Percentiles rank a stretch among this genome's conserved stretches.
phyloP scores from a whole-genome alignment of 1,140 invertebrate genomes.

The Anagrus nilaparvatae region DNA sequence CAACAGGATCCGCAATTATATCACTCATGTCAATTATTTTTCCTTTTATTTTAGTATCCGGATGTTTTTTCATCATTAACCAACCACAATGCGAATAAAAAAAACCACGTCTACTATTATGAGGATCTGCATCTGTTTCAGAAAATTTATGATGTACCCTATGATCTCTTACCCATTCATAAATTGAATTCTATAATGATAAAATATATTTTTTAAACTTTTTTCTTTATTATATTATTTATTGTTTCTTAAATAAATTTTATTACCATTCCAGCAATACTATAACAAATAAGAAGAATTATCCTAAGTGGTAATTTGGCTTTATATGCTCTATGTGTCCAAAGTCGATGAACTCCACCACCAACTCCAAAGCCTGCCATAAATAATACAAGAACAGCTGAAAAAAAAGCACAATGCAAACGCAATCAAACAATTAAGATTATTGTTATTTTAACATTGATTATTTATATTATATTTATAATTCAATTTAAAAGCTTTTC shows the following conservation, averaged over 20 bases:
- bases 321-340: slow-evolving; percentile 16
- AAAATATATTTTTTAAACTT: neutral
- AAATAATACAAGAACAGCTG: slow-evolving; percentile 1
- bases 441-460: too few relatives aligned
- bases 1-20: slow-evolving; percentile 9
- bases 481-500: too few relatives aligned
- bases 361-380: slow-evolving; percentile 13
- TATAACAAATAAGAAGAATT: slow-evolving; percentile 12
- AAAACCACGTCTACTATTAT: slow-evolving; percentile 14
- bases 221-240: too few relatives aligned
- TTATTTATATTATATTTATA: too few relatives aligned
- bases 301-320: slow-evolving; percentile 13
- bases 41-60: slow-evolving; percentile 12
- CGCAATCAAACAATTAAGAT: too few relatives aligned
- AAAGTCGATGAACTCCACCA: slow-evolving; percentile 14
- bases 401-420: neutral
- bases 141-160: slow-evolving; percentile 16
- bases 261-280: slow-evolving; percentile 14
- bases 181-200: slow-evolving; percentile 13
- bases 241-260: neutral
- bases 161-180: slow-evolving; percentile 14
- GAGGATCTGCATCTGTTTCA: slow-evolving; percentile 14
- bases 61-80: slow-evolving; percentile 14
- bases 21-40: slow-evolving; percentile 14
- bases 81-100: slow-evolving; percentile 15